These are phyloP conservation scores for Ariolimax columbianus DNA, from an alignment of 2,888 invertebrate species.

Conservation along the genomic window DNA sequence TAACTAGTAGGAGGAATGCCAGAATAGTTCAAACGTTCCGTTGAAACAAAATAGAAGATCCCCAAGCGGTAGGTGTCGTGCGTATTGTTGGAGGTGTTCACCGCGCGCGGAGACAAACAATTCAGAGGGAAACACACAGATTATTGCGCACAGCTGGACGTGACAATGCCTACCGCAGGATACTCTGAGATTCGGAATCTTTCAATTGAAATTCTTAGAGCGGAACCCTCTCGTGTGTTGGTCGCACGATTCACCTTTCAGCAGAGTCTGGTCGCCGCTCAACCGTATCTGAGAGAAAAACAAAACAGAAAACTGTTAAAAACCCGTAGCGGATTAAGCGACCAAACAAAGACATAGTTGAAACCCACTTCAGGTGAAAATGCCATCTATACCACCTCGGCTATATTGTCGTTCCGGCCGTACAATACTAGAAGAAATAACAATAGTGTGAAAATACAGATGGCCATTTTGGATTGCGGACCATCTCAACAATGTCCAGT, in stretches of 20 bases:
- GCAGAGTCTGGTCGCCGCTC: neutral
- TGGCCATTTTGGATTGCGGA: neutral
- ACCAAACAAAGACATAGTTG: conserved; percentile 21
- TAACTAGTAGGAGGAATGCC: neutral
- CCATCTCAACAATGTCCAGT: neutral
- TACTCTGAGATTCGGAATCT: neutral
- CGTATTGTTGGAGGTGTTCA: neutral
- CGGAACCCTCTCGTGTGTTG: conserved; percentile 27
- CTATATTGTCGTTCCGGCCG: too few relatives aligned
- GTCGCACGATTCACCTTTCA: conserved; percentile 9
- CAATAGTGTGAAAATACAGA: too few relatives aligned
- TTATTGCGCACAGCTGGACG: neutral
- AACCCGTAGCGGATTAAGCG: neutral
- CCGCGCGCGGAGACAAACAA: neutral
- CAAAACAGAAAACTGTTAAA: neutral
- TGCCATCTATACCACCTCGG: neutral
- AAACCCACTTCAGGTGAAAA: neutral
- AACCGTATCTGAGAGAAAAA: neutral
- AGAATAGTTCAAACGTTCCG: neutral
- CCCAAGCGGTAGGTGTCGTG: neutral
- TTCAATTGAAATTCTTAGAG: conserved; percentile 24
- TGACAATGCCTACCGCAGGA: conserved; percentile 30
- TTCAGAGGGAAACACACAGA: neutral
- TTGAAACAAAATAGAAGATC: neutral
- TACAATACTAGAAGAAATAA: too few relatives aligned